These are phyloP conservation scores for Poeciliopsis retropinna DNA, from an alignment of 2,113 vertebrate species.

Conservation along the genomic window DNA sequence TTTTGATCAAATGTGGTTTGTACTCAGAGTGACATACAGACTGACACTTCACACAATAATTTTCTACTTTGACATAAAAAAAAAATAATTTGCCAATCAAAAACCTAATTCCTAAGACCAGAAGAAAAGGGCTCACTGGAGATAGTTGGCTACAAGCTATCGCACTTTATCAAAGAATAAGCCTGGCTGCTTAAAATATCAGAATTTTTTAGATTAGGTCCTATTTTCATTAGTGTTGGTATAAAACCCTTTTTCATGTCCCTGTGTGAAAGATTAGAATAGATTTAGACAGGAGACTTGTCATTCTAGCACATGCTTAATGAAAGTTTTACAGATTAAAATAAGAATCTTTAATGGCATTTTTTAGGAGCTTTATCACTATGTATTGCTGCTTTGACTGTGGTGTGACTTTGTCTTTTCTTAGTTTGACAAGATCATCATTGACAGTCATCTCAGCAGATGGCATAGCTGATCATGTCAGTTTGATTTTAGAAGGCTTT, in stretches of 20 bases:
- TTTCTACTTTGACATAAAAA: neutral
- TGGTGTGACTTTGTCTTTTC: neutral
- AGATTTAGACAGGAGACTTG: neutral
- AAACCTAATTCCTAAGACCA: constrained; percentile 13
- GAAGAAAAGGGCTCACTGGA: neutral
- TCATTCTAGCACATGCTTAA: neutral
- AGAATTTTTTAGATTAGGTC: too few species aligned
- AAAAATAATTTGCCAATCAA: neutral
- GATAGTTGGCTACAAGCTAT: neutral
- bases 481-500: neutral
- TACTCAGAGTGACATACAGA: neutral
- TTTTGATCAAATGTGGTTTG: constrained; percentile 25
- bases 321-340: neutral
- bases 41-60: neutral
- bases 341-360: neutral
- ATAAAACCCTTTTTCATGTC: neutral
- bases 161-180: neutral
- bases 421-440: neutral
- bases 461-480: neutral
- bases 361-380: neutral
- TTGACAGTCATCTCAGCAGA: neutral
- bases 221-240: neutral
- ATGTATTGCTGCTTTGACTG: neutral
- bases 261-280: neutral
- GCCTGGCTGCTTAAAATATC: neutral